Evolutionary conservation across 2,888 invertebrate species (phyloP), one percentile per base, ranked within the genome.

Genomic region (Catonia carolina): DNA sequence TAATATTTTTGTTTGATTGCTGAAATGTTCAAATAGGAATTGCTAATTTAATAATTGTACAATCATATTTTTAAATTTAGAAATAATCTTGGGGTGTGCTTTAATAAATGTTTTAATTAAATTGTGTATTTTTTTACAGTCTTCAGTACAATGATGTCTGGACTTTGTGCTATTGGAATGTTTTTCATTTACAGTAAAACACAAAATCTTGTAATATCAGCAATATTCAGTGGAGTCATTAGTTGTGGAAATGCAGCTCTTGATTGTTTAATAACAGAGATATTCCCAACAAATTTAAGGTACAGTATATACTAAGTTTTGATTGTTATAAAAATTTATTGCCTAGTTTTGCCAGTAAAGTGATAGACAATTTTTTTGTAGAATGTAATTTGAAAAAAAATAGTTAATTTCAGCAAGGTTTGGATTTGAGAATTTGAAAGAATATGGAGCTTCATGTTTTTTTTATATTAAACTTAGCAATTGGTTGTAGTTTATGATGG

Each of bases 241-340:
- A 89, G 89, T 56, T 90, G 89, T 71, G 90, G 90, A 62, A 90
- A 90, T 73, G 90, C 90, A 53, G 89, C 93, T 3, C 78, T 94
- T 61, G 93, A 93, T 76, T 94, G 94, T 70, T 81, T 95, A 65
- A 89, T 90, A 69, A 91, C 91, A 20, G 95, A 95, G 77, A 87
- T 94, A 60, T 94, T 93, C 72, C 94, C 94, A 33, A 94, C 94
- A 39, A 85, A 89, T 74, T 78, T 94, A 69, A 83, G 91, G 88
- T 87, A 74, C 56, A 60, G n/a, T n/a, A n/a, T n/a, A 52, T 36
- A 51, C 17, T 22, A 18, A 20, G 1, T 22, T 22, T n/a, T 18
- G 23, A 14, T 41, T 17, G 12, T 22, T 55, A 8, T 52, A 60
- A 36, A 54, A 1, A 22, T 45, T 7, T 52, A n/a, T 42, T 17